phyloP scores from a whole-genome alignment of 2,797 vertebrate species.

The Netta rufina region DNA sequence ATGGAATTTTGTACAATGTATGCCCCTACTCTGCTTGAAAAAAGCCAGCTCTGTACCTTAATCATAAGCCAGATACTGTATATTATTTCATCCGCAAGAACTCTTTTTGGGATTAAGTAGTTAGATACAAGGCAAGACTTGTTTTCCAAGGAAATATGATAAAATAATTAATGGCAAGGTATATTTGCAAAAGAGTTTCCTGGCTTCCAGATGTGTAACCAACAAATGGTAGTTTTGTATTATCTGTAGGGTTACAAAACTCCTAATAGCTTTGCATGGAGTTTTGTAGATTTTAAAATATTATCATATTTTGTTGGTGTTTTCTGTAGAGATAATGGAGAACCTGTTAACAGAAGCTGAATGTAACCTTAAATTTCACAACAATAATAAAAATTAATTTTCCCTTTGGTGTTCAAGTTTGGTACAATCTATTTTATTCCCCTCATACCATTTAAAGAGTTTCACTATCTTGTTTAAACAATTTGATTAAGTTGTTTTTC shows the following conservation, averaged over 20 bases:
- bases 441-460: rapidly evolving
- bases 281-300: neutral
- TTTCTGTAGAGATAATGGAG: neutral
- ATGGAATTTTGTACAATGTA: neutral
- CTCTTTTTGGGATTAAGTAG: neutral
- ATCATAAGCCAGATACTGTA: neutral
- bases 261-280: neutral
- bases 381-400: neutral
- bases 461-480: neutral
- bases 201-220: neutral
- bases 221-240: neutral
- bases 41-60: neutral
- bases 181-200: neutral
- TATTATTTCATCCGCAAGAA: neutral
- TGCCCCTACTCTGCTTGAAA: neutral
- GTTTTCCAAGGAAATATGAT: neutral
- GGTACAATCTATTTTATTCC: neutral
- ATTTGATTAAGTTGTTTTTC: neutral
- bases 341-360: neutral
- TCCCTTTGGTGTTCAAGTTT: neutral
- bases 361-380: neutral
- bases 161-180: neutral
- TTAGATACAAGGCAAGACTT: neutral
- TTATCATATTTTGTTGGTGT: neutral
- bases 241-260: neutral